A percentile compares a stretch with the other conserved stretches of the same genome.
These are phyloP conservation scores for Julus scandinavius DNA, from an alignment of 2,888 invertebrate genomes.

Conservation along the genomic window DNA sequence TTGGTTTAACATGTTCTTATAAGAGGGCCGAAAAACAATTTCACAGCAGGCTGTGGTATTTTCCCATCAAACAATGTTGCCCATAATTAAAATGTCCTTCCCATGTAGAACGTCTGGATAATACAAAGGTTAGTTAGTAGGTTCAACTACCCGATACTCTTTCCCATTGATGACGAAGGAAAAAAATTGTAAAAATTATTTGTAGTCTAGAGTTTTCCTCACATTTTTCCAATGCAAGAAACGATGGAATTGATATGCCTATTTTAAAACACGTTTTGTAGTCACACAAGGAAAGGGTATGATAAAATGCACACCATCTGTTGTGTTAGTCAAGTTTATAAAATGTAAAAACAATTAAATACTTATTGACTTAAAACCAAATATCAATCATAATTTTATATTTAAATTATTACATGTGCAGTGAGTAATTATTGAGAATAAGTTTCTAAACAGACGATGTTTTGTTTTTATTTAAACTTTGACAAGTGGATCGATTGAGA, in stretches of 20 bases:
- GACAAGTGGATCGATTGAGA: too few relatives aligned
- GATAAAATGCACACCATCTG: too few relatives aligned
- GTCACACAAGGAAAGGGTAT: too few relatives aligned
- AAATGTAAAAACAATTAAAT: too few relatives aligned
- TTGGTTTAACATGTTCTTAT: neutral
- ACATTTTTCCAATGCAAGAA: neutral
- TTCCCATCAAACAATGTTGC: slow-evolving; percentile 35
- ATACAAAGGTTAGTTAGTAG: neutral
- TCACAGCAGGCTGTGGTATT: slow-evolving; percentile 35
- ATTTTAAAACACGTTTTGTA: too few relatives aligned
- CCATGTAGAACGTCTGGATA: slow-evolving; percentile 5
- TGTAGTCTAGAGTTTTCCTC: neutral
- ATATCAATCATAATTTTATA: too few relatives aligned
- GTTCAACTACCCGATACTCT: neutral
- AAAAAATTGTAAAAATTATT: neutral
- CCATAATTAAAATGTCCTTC: slow-evolving; percentile 35
- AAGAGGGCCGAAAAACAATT: slow-evolving; percentile 19
- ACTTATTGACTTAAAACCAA: too few relatives aligned
- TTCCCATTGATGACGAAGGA: slow-evolving; percentile 4
- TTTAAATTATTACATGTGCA: too few relatives aligned
- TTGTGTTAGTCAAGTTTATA: too few relatives aligned
- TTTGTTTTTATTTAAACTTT: too few relatives aligned
- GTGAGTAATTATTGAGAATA: too few relatives aligned
- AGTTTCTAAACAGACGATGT: neutral
- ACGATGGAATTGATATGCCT: too few relatives aligned